A percentile compares a stretch with the other conserved stretches of the same genome.
Conservation (phyloP, 92 coral and sea anemone genomes). For the Blastomussa wellsi region DNA sequence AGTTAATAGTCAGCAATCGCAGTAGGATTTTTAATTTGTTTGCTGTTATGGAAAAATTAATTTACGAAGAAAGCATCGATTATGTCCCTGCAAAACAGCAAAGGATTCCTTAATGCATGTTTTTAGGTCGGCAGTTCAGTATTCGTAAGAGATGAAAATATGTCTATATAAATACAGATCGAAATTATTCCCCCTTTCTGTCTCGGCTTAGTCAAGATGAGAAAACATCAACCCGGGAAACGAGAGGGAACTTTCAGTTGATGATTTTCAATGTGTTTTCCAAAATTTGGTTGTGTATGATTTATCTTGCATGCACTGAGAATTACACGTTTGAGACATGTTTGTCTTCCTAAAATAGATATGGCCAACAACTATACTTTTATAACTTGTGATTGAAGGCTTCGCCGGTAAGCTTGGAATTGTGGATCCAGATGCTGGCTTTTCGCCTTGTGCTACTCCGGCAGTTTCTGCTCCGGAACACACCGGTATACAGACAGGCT, state of each 20-base stretch:
- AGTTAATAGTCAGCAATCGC: too few species aligned
- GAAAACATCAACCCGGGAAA: too few species aligned
- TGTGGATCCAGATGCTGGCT: background rate
- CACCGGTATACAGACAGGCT: slow-evolving; percentile 10
- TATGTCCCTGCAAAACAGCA: too few species aligned
- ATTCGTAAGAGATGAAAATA: too few species aligned
- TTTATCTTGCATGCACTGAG: background rate
- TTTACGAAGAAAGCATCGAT: too few species aligned
- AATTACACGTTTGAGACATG: background rate
- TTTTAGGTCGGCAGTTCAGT: too few species aligned
- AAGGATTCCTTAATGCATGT: too few species aligned
- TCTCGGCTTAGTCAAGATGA: background rate
- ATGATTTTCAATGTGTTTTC: background rate
- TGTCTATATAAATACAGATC: too few species aligned
- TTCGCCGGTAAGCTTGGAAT: background rate
- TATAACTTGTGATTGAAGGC: background rate
- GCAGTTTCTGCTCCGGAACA: background rate
- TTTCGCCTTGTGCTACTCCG: background rate
- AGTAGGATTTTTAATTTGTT: too few species aligned
- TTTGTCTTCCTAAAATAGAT: background rate
- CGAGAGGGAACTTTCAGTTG: background rate
- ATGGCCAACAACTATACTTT: background rate
- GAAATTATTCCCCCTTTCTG: too few species aligned
- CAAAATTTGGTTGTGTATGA: background rate
- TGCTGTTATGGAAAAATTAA: too few species aligned